Evolutionary conservation across 2,113 vertebrate species (phyloP).

Genomic region (Neoarius graeffei): DNA sequence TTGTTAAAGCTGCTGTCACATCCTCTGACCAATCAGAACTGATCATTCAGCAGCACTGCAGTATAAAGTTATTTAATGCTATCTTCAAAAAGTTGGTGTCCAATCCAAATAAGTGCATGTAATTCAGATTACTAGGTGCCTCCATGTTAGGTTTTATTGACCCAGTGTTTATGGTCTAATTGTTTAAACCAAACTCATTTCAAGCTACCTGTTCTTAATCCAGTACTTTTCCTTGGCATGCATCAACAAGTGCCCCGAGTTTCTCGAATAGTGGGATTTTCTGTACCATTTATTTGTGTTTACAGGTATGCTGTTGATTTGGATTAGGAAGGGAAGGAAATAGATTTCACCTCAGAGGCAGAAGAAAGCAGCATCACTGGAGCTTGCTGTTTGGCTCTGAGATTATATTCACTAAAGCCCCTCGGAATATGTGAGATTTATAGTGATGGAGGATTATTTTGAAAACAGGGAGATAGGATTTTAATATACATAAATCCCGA

Average conservation of each 20-base stretch:
- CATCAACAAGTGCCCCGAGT: background rate
- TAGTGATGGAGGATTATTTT: constrained; percentile 54
- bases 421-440: constrained; percentile 45
- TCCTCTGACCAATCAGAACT: background rate
- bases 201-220: background rate
- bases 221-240: background rate
- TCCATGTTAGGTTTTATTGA: background rate
- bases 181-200: background rate
- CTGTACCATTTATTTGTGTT: background rate
- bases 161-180: background rate
- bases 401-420: constrained; percentile 28
- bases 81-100: background rate
- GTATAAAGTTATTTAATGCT: background rate
- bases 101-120: background rate
- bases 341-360: constrained; percentile 28
- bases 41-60: background rate
- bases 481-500: constrained; percentile 55
- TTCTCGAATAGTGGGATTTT: background rate
- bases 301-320: background rate
- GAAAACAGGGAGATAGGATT: constrained; percentile 51
- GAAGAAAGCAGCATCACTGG: constrained; percentile 13
- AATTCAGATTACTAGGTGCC: background rate
- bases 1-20: background rate
- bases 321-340: background rate
- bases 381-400: constrained; percentile 22